Evolutionary conservation across 1,140 invertebrate genomes (phyloP), one percentile per base, ranked within the genome.

Genomic region (Schlechtendalia chinensis): DNA sequence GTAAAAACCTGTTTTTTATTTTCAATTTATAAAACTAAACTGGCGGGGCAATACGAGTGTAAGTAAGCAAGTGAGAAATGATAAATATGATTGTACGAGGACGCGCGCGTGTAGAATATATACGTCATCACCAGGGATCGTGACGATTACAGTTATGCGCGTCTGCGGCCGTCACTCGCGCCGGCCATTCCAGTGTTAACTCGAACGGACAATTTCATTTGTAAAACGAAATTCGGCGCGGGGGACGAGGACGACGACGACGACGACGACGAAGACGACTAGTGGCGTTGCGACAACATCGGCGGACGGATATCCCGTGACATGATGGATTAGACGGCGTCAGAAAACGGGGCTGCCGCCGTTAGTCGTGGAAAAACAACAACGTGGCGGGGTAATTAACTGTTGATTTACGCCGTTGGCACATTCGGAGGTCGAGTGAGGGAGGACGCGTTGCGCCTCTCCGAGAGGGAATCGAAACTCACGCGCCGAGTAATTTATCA

Each of bases 341-440:
- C 71, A 74, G 32, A 56, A 56, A 59, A 58, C 72, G 56, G 54
- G 53, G 72, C 45, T 22, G 54, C 54, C 17, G 72, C 72, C 54
- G 72, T 77, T 45, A 59, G 29, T 77, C 24, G 27, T 77, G 47
- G 71, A 74, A 77, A 77, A 77, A 77, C 54, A 77, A 74, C 71
- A 56, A 50, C 67, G 19, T 14, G 47, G 19, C 59, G 71, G 71
- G 71, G 54, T 74, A 74, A 74, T 74, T 74, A 74, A 74, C 71
- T 74, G 72, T 77, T 77, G 72, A 77, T 77, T 77, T 77, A 77
- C 72, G 53, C 53, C 72, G 72, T 77, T 59, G 72, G 54, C 72
- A 45, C 72, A 39, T 58, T 59, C 54, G 54, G 29, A 39, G 72
- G 56, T 50, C 27, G 67, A 69, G 45, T 50, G 67, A 69, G 67